phyloP scores from a whole-genome alignment of 2,888 invertebrate genomes.

The Ecliptopera silaceata region DNA sequence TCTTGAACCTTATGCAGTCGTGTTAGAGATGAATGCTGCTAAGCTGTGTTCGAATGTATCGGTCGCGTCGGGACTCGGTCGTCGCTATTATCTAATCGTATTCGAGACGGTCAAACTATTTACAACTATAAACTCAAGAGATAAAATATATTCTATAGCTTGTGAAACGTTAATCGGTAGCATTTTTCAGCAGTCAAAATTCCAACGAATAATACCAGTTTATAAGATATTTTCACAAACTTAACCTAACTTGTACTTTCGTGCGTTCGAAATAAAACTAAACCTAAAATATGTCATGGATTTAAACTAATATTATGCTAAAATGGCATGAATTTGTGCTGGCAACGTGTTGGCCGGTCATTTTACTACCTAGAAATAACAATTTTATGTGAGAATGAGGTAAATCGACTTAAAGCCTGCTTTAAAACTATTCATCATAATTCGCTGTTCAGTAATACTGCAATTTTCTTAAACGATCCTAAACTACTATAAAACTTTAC shows the following conservation, averaged over 20 bases:
- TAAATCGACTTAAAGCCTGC: constrained; percentile 28
- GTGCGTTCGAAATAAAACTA: constrained; percentile 53
- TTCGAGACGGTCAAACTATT: constrained; percentile 22
- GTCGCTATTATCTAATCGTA: constrained; percentile 27
- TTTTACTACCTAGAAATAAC: constrained; percentile 13
- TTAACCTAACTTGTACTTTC: constrained; percentile 76
- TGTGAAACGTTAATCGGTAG: not conserved
- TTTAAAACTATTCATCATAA: constrained; percentile 20
- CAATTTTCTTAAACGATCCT: constrained; percentile 29
- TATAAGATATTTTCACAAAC: constrained; percentile 36
- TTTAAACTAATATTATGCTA: constrained; percentile 49
- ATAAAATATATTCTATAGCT: not conserved
- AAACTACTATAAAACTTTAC: constrained; percentile 21
- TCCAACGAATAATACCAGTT: not conserved
- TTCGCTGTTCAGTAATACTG: constrained; percentile 35
- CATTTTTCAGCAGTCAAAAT: no score
- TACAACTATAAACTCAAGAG: constrained; percentile 6
- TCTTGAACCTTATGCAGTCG: constrained; percentile 13
- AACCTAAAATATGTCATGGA: constrained; percentile 25
- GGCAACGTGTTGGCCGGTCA: constrained; percentile 28
- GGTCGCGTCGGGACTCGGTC: constrained; percentile 63
- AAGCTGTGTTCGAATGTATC: constrained; percentile 56
- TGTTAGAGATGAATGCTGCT: constrained; percentile 12
- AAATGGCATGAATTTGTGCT: constrained; percentile 59
- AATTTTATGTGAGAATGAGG: constrained; percentile 24